These are phyloP conservation scores for Lepus timidus DNA, from an alignment of 2,113 vertebrate genomes.

Conservation along the genomic window DNA sequence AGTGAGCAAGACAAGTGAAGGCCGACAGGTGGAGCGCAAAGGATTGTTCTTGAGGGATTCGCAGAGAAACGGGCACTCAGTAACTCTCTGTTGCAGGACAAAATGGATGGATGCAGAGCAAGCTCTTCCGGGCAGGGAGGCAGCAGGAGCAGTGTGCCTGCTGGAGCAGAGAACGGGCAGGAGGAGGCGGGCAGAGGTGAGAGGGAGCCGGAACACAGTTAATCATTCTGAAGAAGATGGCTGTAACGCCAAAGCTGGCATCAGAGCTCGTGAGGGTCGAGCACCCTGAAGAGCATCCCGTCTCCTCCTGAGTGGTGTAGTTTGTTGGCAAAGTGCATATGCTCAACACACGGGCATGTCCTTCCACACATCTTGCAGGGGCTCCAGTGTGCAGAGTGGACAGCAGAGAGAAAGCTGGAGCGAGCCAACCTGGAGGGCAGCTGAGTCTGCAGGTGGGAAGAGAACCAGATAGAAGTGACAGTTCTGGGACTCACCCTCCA, in stretches of 20 bases:
- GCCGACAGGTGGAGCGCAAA: neutral
- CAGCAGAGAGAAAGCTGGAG: neutral
- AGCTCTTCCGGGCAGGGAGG: neutral
- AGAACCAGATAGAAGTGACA: neutral
- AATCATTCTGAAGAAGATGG: neutral
- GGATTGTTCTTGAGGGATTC: neutral
- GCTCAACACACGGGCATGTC: accelerated
- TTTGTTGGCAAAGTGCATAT: neutral
- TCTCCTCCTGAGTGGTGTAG: neutral
- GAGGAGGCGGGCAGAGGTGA: neutral
- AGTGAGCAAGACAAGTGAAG: neutral
- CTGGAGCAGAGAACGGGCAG: neutral
- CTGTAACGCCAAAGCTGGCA: neutral
- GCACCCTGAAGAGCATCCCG: neutral
- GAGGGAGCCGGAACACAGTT: neutral
- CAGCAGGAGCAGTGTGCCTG: neutral
- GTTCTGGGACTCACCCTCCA: conserved; percentile 79
- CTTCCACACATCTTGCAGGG: accelerated
- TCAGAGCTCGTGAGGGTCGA: neutral
- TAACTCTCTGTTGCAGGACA: neutral
- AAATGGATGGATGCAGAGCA: neutral
- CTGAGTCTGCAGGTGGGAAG: neutral
- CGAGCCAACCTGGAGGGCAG: neutral
- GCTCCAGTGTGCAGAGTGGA: neutral
- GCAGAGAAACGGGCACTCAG: neutral